These are phyloP conservation scores for Lutraria lutraria DNA, from an alignment of 2,888 invertebrate species.

Conservation along the genomic window DNA sequence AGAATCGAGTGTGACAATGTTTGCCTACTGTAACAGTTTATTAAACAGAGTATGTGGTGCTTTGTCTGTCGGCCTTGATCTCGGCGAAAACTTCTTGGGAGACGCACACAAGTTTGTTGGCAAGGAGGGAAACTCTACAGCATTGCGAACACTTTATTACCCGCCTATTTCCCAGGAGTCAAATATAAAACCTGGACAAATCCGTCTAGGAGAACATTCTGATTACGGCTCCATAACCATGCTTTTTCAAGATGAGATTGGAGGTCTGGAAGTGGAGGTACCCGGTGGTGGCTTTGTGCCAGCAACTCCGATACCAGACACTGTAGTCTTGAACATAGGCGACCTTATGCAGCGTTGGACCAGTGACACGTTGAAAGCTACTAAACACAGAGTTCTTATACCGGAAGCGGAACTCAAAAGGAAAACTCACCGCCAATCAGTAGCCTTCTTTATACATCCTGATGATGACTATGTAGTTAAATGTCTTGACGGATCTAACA, in stretches of 20 bases:
- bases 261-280: conserved; percentile 70
- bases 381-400: conserved; percentile 84
- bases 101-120: conserved; percentile 46
- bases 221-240: conserved; percentile 76
- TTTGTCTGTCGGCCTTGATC: conserved; percentile 47
- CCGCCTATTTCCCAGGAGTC: conserved; percentile 39
- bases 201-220: conserved; percentile 76
- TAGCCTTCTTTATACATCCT: conserved; percentile 75
- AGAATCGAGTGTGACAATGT: conserved; percentile 23
- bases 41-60: conserved; percentile 41
- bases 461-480: conserved; percentile 71
- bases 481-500: conserved; percentile 77
- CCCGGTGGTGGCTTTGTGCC: conserved; percentile 90
- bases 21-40: conserved; percentile 41
- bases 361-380: conserved; percentile 90
- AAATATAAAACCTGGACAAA: conserved; percentile 71
- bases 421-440: conserved; percentile 62
- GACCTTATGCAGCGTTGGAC: conserved; percentile 93
- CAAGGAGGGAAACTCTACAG: conserved; percentile 28
- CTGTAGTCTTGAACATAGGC: conserved; percentile 92
- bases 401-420: conserved; percentile 63
- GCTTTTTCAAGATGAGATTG: conserved; percentile 75
- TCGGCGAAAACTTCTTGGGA: conserved; percentile 33
- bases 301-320: conserved; percentile 92
- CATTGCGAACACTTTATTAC: conserved; percentile 47